Percentiles rank a stretch among this genome's conserved stretches.
Evolutionary conservation across 1,140 invertebrate genomes (phyloP).

Genomic region (Ectropis grisescens): DNA sequence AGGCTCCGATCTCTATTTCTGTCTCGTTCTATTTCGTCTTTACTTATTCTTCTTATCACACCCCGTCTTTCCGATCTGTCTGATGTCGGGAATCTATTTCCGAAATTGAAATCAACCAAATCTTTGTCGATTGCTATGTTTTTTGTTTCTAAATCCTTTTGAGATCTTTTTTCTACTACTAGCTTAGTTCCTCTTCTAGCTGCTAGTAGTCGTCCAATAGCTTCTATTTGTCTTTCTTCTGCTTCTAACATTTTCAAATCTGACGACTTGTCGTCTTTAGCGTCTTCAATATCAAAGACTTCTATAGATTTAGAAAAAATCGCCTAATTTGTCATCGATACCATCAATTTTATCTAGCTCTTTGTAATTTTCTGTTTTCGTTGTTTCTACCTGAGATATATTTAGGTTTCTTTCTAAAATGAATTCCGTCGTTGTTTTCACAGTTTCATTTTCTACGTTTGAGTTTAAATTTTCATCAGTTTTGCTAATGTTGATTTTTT

Average conservation of each 20-base stretch:
- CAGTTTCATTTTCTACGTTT: slow-evolving; percentile 10
- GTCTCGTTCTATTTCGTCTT: slow-evolving; percentile 54
- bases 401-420: slow-evolving; percentile 16
- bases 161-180: slow-evolving; percentile 50
- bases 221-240: slow-evolving; percentile 66
- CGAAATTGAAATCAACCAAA: slow-evolving; percentile 44
- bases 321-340: slow-evolving; percentile 56
- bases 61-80: slow-evolving; percentile 47
- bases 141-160: slow-evolving; percentile 52
- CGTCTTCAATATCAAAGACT: slow-evolving; percentile 59
- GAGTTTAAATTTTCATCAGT: slow-evolving; percentile 3
- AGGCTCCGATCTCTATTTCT: slow-evolving; percentile 43
- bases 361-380: slow-evolving; percentile 18
- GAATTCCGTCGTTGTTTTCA: slow-evolving; percentile 16
- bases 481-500: slow-evolving; percentile 21
- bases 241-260: slow-evolving; percentile 58
- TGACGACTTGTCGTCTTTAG: slow-evolving; percentile 40
- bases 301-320: slow-evolving; percentile 54
- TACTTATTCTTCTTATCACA: slow-evolving; percentile 43
- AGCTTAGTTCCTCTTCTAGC: slow-evolving; percentile 47
- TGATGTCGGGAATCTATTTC: slow-evolving; percentile 38
- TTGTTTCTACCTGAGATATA: slow-evolving; percentile 18
- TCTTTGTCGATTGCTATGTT: slow-evolving; percentile 49
- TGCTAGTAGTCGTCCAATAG: slow-evolving; percentile 56
- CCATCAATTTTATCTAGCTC: slow-evolving; percentile 35